Base-by-base conservation (phyloP, 2,113 vertebrate genomes). In the Indicator indicator region DNA sequence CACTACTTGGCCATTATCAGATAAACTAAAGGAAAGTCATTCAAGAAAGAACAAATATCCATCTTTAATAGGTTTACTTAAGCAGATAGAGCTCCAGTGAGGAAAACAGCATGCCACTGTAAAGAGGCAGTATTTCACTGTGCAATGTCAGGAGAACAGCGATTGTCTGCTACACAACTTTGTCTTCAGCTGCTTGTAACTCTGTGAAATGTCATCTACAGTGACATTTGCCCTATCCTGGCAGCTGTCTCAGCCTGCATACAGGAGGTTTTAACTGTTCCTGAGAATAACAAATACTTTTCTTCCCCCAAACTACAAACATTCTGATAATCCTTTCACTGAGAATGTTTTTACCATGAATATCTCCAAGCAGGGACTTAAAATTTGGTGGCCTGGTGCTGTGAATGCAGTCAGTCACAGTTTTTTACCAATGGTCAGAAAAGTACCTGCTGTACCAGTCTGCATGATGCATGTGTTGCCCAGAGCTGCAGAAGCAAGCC, bases 381-480 rank as follows among this genome's bases (percentile, higher is more conserved):
- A 60, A 55, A 79, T 24, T 16, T 58, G 27, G 56, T 26, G 48
- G 40, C 15, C 26, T 33, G 36, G n/a, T 56, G 73, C 60, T 85
- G 24, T 27, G 42, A 79, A 69, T 10, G 17, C 70, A 46, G n/a
- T 15, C 32, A 73, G 33, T 16, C 48, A 28, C 55, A 65, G 58
- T 65, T 62, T 81, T 56, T 68, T 52, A 52, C 16, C 32, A 27
- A 12, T 3, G 36, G 59, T n/a, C 59, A 76, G 33, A 3, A 18
- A 90, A 42, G 18, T 16, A 75, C 52, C 69, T 70, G 16, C 54
- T 1, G 2, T 33, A 75, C 19, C 33, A 3, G 0, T 44, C 7
- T 42, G 26, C 21, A 48, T 0, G 1, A 38, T 23, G 23, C n/a
- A 19, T 16, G 1, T 1, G 9, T n/a, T 55, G 38, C 26, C 58